A percentile compares a stretch with the other conserved stretches of the same genome.
phyloP scores from a whole-genome alignment of 2,888 invertebrate genomes.

The Noctua comes region DNA sequence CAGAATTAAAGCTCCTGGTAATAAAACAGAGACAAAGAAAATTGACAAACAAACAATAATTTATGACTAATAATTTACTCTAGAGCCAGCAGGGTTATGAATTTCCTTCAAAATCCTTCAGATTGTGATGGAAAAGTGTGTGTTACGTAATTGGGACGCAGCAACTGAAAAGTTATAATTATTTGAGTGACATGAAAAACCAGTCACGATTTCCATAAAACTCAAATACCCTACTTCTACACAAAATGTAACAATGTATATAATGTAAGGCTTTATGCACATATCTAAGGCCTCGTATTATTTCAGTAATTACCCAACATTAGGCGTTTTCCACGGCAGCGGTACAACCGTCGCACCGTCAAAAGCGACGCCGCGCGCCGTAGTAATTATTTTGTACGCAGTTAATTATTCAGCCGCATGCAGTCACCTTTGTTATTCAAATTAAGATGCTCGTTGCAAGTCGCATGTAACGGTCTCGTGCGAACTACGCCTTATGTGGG shows the following conservation, averaged over 20 bases:
- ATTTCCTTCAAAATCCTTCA: background rate
- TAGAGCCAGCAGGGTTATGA: background rate
- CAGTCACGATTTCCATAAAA: background rate
- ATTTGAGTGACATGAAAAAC: background rate
- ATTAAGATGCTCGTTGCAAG: conserved; percentile 73
- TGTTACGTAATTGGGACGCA: background rate
- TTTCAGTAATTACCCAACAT: conserved; percentile 51
- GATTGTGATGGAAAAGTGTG: background rate
- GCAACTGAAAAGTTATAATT: background rate
- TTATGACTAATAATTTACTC: background rate
- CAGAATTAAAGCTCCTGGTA: background rate
- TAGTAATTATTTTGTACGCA: conserved; percentile 72
- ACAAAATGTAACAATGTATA: background rate
- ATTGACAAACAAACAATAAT: background rate
- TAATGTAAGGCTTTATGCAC: conserved; percentile 4
- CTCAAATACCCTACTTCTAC: background rate
- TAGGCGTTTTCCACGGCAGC: conserved; percentile 50
- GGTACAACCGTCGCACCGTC: conserved; percentile 48
- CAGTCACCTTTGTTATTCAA: conserved; percentile 85
- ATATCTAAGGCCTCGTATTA: conserved; percentile 20
- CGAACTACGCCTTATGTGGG: conserved; percentile 57
- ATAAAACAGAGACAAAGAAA: conserved; percentile 17
- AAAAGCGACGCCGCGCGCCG: conserved; percentile 57
- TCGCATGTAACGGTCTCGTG: conserved; percentile 55
- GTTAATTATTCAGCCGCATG: conserved; percentile 84